These are phyloP conservation scores for Tauraco erythrolophus DNA, from an alignment of 2,113 vertebrate species.

Conservation along the genomic window DNA sequence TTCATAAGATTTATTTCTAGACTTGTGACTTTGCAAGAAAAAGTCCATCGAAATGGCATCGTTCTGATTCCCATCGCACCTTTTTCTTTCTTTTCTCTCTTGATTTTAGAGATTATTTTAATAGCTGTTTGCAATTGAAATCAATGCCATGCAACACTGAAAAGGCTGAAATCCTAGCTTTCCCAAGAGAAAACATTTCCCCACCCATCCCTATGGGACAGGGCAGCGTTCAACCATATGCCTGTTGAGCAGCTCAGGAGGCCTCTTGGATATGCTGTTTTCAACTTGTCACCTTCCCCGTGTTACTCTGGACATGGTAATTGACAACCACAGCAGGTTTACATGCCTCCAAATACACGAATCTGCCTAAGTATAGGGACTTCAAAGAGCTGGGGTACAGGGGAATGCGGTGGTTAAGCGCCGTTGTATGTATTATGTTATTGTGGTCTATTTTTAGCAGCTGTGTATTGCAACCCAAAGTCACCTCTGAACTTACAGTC, in stretches of 20 bases:
- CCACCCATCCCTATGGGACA: neutral
- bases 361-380: neutral
- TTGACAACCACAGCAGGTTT: neutral
- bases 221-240: neutral
- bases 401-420: neutral
- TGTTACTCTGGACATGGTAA: neutral
- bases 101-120: constrained; percentile 11
- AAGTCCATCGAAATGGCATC: neutral
- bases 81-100: constrained; percentile 11
- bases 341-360: neutral
- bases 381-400: neutral
- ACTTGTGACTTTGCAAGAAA: neutral
- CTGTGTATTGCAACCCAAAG: neutral
- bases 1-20: neutral
- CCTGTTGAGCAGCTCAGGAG: neutral
- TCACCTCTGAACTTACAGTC: neutral
- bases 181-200: neutral
- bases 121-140: neutral
- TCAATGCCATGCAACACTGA: neutral
- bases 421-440: neutral
- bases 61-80: neutral
- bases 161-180: neutral
- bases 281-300: neutral
- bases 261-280: neutral
- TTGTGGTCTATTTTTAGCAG: neutral